Conservation (phyloP, 2,113 vertebrate genomes). For the Ameiurus melas region DNA sequence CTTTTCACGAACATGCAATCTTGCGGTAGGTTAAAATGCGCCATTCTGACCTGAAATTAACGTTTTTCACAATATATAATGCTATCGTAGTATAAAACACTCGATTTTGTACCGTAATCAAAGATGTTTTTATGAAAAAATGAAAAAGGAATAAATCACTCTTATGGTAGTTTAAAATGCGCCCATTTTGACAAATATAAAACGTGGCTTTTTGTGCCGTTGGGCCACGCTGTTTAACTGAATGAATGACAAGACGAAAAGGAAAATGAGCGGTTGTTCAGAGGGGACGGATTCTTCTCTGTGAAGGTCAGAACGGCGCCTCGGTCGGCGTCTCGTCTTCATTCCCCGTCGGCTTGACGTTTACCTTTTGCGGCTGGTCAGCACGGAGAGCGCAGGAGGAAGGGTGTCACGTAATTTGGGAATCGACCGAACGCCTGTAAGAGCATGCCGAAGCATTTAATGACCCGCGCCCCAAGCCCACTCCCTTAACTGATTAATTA, state of each 20-base stretch:
- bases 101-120: too few species aligned
- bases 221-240: neutral
- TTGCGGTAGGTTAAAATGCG: neutral
- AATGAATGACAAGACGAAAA: neutral
- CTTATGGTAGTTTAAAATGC: neutral
- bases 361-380: constrained; percentile 9
- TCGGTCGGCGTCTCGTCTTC: constrained; percentile 23
- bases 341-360: constrained; percentile 27
- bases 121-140: neutral
- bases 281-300: neutral
- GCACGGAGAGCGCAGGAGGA: constrained; percentile 9
- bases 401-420: constrained; percentile 3
- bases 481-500: constrained; percentile 49
- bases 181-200: too few species aligned
- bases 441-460: constrained; percentile 41
- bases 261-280: neutral
- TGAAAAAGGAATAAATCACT: too few species aligned
- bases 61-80: neutral
- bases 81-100: too few species aligned
- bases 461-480: neutral
- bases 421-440: neutral
- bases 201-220: neutral
- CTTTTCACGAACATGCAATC: neutral
- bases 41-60: neutral
- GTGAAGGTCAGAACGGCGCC: constrained; percentile 26